These are phyloP conservation scores for Pseudomyrmex cubaensis DNA, from an alignment of 1,140 invertebrate genomes.

Conservation along the genomic window DNA sequence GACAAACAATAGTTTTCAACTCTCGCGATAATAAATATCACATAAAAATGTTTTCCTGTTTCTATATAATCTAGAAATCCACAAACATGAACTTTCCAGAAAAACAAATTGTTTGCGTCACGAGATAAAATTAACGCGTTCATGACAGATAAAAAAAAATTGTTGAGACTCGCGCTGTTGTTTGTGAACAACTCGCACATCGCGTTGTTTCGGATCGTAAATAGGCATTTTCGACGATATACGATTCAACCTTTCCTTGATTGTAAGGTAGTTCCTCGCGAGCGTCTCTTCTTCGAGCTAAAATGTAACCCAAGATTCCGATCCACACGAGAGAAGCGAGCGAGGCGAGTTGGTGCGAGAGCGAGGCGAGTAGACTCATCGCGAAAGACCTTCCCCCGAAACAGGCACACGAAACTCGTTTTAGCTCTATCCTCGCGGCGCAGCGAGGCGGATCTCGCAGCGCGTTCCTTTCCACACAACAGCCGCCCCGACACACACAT, in stretches of 20 bases:
- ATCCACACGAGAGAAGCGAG: background rate
- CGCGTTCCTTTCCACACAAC: constrained; percentile 55
- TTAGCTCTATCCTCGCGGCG: constrained; percentile 54
- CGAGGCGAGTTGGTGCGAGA: constrained; percentile 30
- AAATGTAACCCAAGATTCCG: constrained; percentile 46
- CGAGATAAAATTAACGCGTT: no score
- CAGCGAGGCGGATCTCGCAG: constrained; percentile 52
- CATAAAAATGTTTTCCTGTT: no score
- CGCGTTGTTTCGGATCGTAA: constrained; percentile 11
- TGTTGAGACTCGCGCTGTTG: background rate
- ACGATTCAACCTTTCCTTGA: constrained; percentile 13
- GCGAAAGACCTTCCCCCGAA: constrained; percentile 58
- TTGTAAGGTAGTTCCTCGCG: constrained; percentile 12
- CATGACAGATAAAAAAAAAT: no score
- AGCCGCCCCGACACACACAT: constrained; percentile 45
- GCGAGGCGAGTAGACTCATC: constrained; percentile 46
- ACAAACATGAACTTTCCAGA: no score
- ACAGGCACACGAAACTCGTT: constrained; percentile 58
- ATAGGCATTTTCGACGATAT: constrained; percentile 3
- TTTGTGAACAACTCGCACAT: background rate
- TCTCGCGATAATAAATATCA: no score
- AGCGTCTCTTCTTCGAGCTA: constrained; percentile 22
- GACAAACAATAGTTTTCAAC: no score
- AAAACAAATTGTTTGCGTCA: no score
- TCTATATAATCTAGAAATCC: no score